These are phyloP conservation scores for Trididemnum miniatum DNA, from an alignment of 23 tunicate genomes.

Conservation along the genomic window DNA sequence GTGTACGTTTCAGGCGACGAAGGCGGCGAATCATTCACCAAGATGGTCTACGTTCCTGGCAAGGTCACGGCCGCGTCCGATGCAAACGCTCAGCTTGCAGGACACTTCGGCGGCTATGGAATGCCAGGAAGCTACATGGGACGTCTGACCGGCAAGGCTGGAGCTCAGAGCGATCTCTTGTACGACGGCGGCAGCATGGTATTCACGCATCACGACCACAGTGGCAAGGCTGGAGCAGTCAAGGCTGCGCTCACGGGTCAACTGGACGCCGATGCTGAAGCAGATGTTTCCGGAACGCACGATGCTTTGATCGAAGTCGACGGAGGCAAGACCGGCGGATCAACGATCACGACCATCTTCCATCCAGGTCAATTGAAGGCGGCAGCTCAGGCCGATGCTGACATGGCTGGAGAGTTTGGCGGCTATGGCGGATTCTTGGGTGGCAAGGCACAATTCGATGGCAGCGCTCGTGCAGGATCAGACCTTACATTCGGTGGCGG, in stretches of 20 bases:
- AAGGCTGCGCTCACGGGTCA: slow-evolving; percentile 21
- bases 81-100: not conserved
- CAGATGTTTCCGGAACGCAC: not conserved
- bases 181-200: not conserved
- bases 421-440: not conserved
- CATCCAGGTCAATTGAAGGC: slow-evolving; percentile 10
- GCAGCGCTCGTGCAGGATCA: not conserved
- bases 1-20: not conserved
- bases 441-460: slow-evolving; percentile 10
- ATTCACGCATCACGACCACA: slow-evolving; percentile 9
- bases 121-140: not conserved
- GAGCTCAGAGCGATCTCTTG: slow-evolving; percentile 7
- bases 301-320: not conserved
- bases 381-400: not conserved
- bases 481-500: not conserved
- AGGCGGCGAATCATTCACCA: not conserved
- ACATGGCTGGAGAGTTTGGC: slow-evolving; percentile 2
- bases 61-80: not conserved
- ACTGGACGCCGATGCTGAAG: not conserved
- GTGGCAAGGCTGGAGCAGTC: not conserved
- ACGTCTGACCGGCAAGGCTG: not conserved
- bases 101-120: slow-evolving; percentile 14
- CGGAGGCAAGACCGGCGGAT: slow-evolving; percentile 30
- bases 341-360: not conserved
- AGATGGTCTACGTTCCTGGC: slow-evolving; percentile 16